Base-by-base conservation (phyloP, 1,140 invertebrate species). In the Lineus longissimus region DNA sequence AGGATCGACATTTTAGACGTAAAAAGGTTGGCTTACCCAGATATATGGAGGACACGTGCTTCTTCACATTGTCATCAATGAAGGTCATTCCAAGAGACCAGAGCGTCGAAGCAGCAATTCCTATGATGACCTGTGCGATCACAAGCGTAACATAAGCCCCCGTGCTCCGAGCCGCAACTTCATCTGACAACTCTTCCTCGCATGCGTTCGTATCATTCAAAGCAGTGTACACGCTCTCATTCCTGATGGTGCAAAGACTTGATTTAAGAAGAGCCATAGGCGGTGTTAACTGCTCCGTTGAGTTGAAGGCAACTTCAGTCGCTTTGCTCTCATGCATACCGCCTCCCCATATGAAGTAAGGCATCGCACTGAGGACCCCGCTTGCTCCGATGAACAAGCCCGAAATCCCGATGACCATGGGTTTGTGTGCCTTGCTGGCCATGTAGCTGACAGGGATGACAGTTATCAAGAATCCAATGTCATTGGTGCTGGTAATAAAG, bases 361-460 rank as follows among this genome's bases (percentile, higher is more conserved):
- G 93, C 61, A 94, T 85, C 80, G 93, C 91, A 76, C 95, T 95
- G 56, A 95, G 87, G 73, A 95, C 85, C 40, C 91, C 93, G 0
- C 93, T 40, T 59, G 43, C 30, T 0, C 67, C 69, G 70, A 95
- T 92, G 68, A 95, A 89, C 9, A 93, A 87, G 41, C 93, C 88
- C 69, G 91, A 91, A 69, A 84, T 82, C 17, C 45, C 45, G 41
- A 61, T 61, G 90, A 31, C 93, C 83, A 80, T 89, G 91, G 62
- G 86, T 84, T 0, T 91, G 89, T 92, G 92, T n/a, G 86, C 87
- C 0, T 90, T 85, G 0, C 89, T 81, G 0, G 90, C 91, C 25
- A 92, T 84, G 75, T 92, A 93, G 0, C 89, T 90, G 0, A 93
- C 89, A 0, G 91, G 91, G 0, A 91, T 86, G 45, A 92, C 84